phyloP scores from a whole-genome alignment of 2,888 invertebrate species.

The Lasioglossum zephyrum region DNA sequence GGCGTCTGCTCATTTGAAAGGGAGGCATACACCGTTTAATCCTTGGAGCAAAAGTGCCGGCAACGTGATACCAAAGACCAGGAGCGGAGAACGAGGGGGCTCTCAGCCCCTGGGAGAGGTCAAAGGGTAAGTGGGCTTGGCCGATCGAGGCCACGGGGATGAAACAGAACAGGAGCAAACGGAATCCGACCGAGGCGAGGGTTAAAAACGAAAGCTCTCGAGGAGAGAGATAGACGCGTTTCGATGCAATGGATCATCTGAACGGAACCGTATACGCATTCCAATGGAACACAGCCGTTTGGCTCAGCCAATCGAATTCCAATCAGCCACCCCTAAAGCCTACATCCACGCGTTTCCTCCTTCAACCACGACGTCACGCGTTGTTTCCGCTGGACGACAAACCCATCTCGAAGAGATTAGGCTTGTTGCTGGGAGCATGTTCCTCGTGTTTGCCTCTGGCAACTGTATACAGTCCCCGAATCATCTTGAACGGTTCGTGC shows the following conservation, averaged over 20 bases:
- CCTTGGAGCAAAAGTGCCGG: constrained; percentile 8
- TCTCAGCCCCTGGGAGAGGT: constrained; percentile 4
- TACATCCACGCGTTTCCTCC: constrained; percentile 5
- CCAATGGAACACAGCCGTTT: constrained; percentile 79
- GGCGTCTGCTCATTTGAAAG: background rate
- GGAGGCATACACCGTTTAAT: constrained; percentile 31
- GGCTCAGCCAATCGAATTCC: constrained; percentile 79
- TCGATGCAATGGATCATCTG: constrained; percentile 56
- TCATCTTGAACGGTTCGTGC: background rate
- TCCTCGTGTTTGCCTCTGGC: background rate
- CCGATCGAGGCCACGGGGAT: constrained; percentile 14
- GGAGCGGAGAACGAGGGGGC: background rate
- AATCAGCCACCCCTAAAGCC: constrained; percentile 73
- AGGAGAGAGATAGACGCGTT: constrained; percentile 23
- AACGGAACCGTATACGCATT: constrained; percentile 74
- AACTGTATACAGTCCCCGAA: background rate
- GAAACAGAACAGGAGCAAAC: background rate
- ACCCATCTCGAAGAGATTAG: constrained; percentile 67
- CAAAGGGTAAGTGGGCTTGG: constrained; percentile 24
- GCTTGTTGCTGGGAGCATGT: constrained; percentile 43
- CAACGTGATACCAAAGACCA: constrained; percentile 9
- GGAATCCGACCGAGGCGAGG: background rate
- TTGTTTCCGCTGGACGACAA: constrained; percentile 36
- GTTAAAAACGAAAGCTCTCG: constrained; percentile 8
- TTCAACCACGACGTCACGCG: constrained; percentile 41